Evolutionary conservation across 92 coral and sea anemone genomes (phyloP), one percentile per base, ranked within the genome.

Genomic region (Epizoanthus illoricatus): DNA sequence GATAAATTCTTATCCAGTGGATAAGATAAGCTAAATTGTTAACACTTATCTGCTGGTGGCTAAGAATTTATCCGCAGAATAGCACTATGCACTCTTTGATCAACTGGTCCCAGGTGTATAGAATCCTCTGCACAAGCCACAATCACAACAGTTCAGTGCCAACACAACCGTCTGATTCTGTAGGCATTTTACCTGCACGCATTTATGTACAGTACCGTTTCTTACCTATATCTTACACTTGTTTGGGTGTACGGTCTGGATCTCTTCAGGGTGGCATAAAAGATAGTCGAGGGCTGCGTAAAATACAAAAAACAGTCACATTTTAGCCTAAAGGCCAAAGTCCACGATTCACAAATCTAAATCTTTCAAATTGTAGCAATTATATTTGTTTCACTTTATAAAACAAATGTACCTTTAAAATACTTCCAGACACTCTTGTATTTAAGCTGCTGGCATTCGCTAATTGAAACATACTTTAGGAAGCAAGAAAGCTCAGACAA

Each of bases 191-290:
- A 28, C 36, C 36, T 28, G 36, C 2, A 28, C 2, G 36, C 36
- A 28, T 28, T 28, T 28, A 28, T 28, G 36, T 28, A 28, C 36
- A 28, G 33, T 28, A 19, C 8, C 13, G 19, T 68, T 68, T 39
- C 72, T 68, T 68, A 68, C 72, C 72, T 68, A 68, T 68, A 68
- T 6, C 49, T 5, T 6, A 8, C 20, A 68, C 72, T 33, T 68
- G 72, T 8, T 68, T 9, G 72, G 6, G 72, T 39, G 11, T 5
- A 33, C 9, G 19, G 72, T 68, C 18, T 15, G 7, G 49, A 39
- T 68, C 72, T 39, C 42, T 68, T 68, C 72, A 41, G 18, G 16
- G n/a, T 43, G 4, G n/a, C 12, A 33, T 15, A 12, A 39, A 68
- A 52, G 21, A 0, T 36, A 33, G 47, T 13, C 20, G 72, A 68